Conservation (phyloP, 2,113 vertebrate species). For the Melanerpes formicivorus region DNA sequence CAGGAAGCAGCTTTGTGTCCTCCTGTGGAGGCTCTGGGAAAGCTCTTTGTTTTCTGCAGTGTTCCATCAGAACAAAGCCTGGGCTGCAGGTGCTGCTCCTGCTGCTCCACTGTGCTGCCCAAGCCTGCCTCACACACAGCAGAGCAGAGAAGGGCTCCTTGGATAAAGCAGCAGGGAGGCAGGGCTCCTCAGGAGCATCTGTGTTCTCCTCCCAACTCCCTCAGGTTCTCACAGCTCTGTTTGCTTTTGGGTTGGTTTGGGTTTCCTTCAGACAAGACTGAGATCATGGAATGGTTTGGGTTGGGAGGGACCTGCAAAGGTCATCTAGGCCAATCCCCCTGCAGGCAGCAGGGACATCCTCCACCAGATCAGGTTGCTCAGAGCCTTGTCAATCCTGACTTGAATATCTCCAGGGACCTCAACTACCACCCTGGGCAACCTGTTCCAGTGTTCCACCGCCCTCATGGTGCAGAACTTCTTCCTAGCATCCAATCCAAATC, state of each 20-base stretch:
- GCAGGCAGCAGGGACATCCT: too few relatives aligned
- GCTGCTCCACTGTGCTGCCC: neutral
- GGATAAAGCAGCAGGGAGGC: neutral
- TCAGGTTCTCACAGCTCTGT: neutral
- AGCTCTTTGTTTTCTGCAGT: neutral
- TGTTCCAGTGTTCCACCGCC: too few relatives aligned
- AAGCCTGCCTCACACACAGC: neutral
- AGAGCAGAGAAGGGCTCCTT: neutral
- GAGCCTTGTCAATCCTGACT: too few relatives aligned
- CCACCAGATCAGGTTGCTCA: too few relatives aligned
- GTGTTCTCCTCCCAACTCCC: neutral
- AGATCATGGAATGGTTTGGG: neutral
- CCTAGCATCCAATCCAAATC: too few relatives aligned
- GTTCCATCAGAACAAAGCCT: neutral
- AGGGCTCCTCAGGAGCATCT: neutral
- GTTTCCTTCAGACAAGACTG: neutral
- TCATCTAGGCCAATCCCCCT: too few relatives aligned
- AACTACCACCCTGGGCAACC: too few relatives aligned
- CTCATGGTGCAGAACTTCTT: too few relatives aligned
- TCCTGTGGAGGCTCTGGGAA: neutral
- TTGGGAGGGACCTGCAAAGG: too few relatives aligned
- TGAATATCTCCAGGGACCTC: too few relatives aligned
- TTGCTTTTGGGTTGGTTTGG: neutral
- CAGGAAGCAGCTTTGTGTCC: neutral
- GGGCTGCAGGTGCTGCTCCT: neutral